Conservation (phyloP, 2,797 vertebrate species). For the Hephaestus fuliginosus region DNA sequence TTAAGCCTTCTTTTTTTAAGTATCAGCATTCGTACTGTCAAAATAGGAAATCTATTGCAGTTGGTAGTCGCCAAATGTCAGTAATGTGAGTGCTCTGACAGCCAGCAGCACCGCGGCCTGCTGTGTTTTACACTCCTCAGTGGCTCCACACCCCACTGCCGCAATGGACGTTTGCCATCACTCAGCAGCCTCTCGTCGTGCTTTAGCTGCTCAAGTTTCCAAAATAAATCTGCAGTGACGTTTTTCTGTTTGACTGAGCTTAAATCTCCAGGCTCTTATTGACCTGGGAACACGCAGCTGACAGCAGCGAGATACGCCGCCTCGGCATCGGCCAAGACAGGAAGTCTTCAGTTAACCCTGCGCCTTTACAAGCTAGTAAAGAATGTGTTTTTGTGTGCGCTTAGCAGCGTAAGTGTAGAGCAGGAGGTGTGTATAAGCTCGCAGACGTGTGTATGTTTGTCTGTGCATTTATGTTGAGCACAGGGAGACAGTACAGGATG, state of each 20-base stretch:
- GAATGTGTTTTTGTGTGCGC: constrained; percentile 17
- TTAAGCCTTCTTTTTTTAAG: background rate
- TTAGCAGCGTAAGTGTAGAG: background rate
- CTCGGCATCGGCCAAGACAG: constrained; percentile 46
- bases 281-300: constrained; percentile 52
- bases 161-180: constrained; percentile 32
- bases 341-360: constrained; percentile 63
- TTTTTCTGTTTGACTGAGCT: constrained; percentile 43
- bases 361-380: constrained; percentile 62
- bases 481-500: background rate
- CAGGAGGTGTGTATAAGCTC: constrained; percentile 13
- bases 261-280: constrained; percentile 44
- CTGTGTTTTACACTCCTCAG: constrained; percentile 22
- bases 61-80: background rate
- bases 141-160: background rate
- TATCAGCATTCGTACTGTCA: background rate
- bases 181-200: constrained; percentile 40
- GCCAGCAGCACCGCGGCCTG: background rate
- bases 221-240: constrained; percentile 32
- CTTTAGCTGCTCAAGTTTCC: constrained; percentile 25
- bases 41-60: background rate
- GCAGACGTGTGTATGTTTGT: background rate
- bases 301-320: constrained; percentile 49
- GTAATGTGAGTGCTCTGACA: background rate
- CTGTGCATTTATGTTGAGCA: background rate